Conservation (phyloP, 2,888 invertebrate species). For the Isotomurus palustris region DNA sequence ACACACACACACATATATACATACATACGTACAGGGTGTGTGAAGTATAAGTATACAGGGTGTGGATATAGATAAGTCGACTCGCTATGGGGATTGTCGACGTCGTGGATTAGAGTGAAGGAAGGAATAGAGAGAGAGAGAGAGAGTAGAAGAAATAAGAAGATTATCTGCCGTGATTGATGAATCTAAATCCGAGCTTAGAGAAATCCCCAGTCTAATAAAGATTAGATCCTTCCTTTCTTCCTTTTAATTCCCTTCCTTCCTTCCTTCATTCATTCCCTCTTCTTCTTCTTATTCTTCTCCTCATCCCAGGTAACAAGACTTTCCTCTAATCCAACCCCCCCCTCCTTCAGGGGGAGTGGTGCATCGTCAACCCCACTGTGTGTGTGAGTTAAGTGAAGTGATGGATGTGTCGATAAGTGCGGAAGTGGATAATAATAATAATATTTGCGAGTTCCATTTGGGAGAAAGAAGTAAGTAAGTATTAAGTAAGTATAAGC, state of each 20-base stretch:
- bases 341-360: too few relatives aligned
- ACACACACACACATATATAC: not conserved
- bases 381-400: too few relatives aligned
- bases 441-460: too few relatives aligned
- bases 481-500: too few relatives aligned
- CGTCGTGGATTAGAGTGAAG: too few relatives aligned
- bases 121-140: constrained; percentile 22
- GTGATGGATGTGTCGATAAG: too few relatives aligned
- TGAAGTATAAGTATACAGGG: constrained; percentile 1
- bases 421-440: too few relatives aligned
- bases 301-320: too few relatives aligned
- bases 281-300: constrained; percentile 6
- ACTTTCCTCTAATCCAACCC: too few relatives aligned
- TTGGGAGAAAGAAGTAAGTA: too few relatives aligned
- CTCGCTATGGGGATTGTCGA: constrained; percentile 1
- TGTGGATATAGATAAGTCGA: constrained; percentile 14
- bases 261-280: constrained; percentile 12
- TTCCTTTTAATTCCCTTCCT: constrained; percentile 23
- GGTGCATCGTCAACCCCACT: too few relatives aligned
- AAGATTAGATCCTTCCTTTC: constrained; percentile 45
- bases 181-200: constrained; percentile 47
- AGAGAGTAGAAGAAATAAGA: constrained; percentile 47
- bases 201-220: constrained; percentile 46
- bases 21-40: not conserved
- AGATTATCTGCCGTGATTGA: constrained; percentile 47